phyloP scores from a whole-genome alignment of 2,797 vertebrate genomes.

The Peromyscus nudipes region DNA sequence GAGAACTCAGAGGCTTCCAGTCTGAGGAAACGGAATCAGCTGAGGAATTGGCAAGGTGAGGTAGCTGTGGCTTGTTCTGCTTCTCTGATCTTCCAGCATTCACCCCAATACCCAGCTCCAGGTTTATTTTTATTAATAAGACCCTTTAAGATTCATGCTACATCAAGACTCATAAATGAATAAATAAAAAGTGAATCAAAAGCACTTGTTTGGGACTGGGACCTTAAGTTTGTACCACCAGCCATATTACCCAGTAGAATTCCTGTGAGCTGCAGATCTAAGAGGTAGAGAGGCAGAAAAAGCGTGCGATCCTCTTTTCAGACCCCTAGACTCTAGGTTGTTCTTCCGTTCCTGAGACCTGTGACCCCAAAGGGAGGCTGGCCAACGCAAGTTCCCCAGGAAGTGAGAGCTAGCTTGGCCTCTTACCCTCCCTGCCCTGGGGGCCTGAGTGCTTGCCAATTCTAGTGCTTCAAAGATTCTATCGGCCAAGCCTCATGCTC shows the following conservation, averaged over 20 bases:
- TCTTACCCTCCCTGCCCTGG: neutral
- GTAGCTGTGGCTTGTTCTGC: too few relatives aligned
- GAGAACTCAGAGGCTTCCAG: too few relatives aligned
- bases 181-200: neutral
- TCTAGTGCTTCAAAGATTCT: neutral
- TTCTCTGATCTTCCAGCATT: too few relatives aligned
- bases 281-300: neutral
- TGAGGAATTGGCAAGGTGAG: too few relatives aligned
- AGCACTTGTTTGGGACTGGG: neutral
- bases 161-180: neutral
- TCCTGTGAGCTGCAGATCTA: neutral
- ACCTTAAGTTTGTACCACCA: neutral
- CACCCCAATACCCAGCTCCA: too few relatives aligned
- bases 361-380: neutral
- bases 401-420: neutral
- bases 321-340: neutral
- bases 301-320: neutral
- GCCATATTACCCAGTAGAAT: neutral
- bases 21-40: too few relatives aligned
- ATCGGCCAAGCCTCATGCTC: neutral
- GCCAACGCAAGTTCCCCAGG: slow-evolving; percentile 10
- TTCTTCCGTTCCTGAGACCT: neutral
- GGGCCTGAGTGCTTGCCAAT: neutral
- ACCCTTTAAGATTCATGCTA: too few relatives aligned
- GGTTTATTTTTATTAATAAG: too few relatives aligned